Evolutionary conservation across 2,113 vertebrate species (phyloP).

Genomic region (Porphyrio hochstetteri): DNA sequence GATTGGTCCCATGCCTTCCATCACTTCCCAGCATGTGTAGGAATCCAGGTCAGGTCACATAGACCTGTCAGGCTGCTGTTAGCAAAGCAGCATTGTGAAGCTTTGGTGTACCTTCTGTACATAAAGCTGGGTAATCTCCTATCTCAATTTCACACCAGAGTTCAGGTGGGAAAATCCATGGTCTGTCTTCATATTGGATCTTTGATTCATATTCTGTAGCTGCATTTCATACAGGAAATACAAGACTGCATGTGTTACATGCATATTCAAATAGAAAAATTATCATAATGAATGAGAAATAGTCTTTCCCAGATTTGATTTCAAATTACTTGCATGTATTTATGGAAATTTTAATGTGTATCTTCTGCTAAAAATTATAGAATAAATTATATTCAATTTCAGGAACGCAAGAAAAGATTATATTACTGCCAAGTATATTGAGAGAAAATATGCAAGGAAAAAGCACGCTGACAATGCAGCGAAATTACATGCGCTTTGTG

Average conservation of each 20-base stretch:
- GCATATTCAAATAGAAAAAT: neutral
- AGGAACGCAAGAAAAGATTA: constrained; percentile 96
- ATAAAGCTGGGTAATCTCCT: neutral
- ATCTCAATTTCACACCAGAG: neutral
- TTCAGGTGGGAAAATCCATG: neutral
- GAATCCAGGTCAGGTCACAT: neutral
- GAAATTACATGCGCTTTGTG: constrained; percentile 83
- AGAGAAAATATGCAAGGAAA: constrained; percentile 84
- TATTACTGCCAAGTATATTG: constrained; percentile 95
- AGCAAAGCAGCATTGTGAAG: neutral
- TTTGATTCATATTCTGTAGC: neutral
- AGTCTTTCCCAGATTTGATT: neutral
- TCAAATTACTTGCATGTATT: neutral
- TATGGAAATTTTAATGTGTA: neutral
- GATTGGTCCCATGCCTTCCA: neutral
- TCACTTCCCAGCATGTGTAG: neutral
- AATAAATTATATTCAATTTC: constrained; percentile 26
- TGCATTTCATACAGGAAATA: neutral
- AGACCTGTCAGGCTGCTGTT: neutral
- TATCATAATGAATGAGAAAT: neutral
- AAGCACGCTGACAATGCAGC: constrained; percentile 73
- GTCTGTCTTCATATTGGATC: neutral
- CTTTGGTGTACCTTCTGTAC: neutral
- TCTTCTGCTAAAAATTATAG: neutral
- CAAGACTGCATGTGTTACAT: neutral